These are phyloP conservation scores for Nasonia giraulti DNA, from an alignment of 1,140 invertebrate genomes.

Conservation along the genomic window DNA sequence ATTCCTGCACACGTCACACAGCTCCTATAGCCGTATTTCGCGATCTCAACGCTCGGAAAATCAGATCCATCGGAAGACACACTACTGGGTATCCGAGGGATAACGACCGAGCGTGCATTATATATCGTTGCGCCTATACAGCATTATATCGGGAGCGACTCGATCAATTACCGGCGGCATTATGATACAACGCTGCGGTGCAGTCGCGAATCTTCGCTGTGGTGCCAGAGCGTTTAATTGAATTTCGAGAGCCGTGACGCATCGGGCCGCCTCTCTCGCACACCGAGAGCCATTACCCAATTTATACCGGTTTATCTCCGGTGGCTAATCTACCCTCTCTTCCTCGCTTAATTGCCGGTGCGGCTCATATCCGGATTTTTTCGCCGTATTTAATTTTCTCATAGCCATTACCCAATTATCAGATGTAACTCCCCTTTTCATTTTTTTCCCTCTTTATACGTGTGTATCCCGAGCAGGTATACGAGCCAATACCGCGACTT, in stretches of 20 bases:
- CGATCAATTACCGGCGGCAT: not conserved
- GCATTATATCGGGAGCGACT: too few species aligned
- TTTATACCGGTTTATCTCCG: slow-evolving; percentile 30
- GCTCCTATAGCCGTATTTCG: slow-evolving; percentile 40
- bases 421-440: not conserved
- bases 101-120: not conserved
- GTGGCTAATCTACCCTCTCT: not conserved
- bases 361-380: not conserved
- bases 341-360: slow-evolving; percentile 4
- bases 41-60: slow-evolving; percentile 20
- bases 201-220: too few species aligned
- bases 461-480: not conserved
- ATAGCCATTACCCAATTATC: slow-evolving; percentile 32
- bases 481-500: too few species aligned
- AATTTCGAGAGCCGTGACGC: slow-evolving; percentile 27
- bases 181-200: not conserved
- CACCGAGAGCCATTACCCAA: slow-evolving; percentile 19
- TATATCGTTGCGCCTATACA: not conserved
- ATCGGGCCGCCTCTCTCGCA: not conserved
- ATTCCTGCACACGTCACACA: slow-evolving; percentile 49
- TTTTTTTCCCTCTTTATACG: not conserved
- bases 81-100: not conserved
- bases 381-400: slow-evolving; percentile 1
- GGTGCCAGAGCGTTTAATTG: slow-evolving; percentile 9
- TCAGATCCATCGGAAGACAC: slow-evolving; percentile 22